Percentiles rank a stretch among this genome's conserved stretches.
These are phyloP conservation scores for Homarus americanus DNA, from an alignment of 1,140 invertebrate species.

Conservation along the genomic window DNA sequence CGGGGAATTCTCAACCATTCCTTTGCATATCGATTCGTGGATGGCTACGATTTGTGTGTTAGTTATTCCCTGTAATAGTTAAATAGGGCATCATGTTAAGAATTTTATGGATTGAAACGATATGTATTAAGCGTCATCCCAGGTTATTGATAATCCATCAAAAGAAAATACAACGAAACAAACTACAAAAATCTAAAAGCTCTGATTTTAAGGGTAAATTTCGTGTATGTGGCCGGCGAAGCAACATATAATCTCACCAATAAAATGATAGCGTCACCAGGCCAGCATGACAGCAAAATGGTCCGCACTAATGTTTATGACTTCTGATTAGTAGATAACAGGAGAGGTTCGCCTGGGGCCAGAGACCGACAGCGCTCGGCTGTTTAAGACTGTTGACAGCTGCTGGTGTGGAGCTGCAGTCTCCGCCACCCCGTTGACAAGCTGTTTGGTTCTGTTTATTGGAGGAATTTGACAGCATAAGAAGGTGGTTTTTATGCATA, in stretches of 20 bases:
- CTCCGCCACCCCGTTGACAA: neutral
- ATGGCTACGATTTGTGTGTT: neutral
- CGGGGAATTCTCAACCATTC: too few relatives aligned
- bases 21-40: neutral
- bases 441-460: neutral
- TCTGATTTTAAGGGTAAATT: conserved; percentile 33
- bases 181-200: conserved; percentile 34
- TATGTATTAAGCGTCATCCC: neutral
- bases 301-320: conserved; percentile 66
- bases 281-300: conserved; percentile 64
- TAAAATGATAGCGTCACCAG: conserved; percentile 67
- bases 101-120: neutral
- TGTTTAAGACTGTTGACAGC: neutral
- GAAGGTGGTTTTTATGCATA: neutral
- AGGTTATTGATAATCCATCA: neutral
- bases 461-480: neutral
- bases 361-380: neutral
- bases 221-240: conserved; percentile 34
- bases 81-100: too few relatives aligned
- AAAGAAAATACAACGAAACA: neutral
- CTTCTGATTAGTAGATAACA: conserved; percentile 65
- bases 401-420: neutral
- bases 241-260: conserved; percentile 54
- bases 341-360: neutral
- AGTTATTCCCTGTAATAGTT: neutral